Base-by-base conservation (phyloP, 1,140 invertebrate genomes). In the Saccostrea echinata region DNA sequence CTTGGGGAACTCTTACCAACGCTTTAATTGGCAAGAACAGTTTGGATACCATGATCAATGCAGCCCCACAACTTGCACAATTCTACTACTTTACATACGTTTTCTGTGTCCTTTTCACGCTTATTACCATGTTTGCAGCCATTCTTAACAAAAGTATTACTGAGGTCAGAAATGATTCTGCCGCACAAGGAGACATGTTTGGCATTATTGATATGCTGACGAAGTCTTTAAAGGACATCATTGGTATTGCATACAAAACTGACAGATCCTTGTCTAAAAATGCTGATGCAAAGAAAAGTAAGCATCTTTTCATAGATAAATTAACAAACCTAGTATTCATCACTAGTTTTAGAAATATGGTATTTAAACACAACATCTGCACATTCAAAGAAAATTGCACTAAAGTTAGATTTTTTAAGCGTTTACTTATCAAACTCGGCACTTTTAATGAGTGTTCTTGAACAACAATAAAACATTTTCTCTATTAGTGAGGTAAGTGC, bases 1-100 rank as follows among this genome's bases (percentile, higher is more conserved):
- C 89, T 13, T 88, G 89, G 85, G 88, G 87, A 13, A 92, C 89
- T 53, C 83, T 92, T 0, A 91, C 91, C 57, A 90, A 90, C 55
- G 88, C 92, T 27, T 57, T 93, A 18, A 88, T 94, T 53, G 91
- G 92, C n/a, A 91, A 91, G 85, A 91, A 90, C 82, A 89, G 81
- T 11, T 84, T 92, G n/a, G 88, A 85, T 6, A 53, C 33, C 18
- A 86, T 91, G 87, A 80, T 87, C 33, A 55, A 21, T 16, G 88
- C 53, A 21, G 88, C 86, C 16, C 84, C 87, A 18, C 82, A 84
- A 11, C 86, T 85, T 51, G 90, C 89, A 12, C 86, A 89, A 51
- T 43, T 90, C 9, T 92, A 88, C 82, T 92, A 88, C 88, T 89
- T 89, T 64, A 76, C 88, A 0, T 88, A 91, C 30, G 89, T 90